phyloP scores from a whole-genome alignment of 2,113 vertebrate genomes.

The Halichoerus grypus region DNA sequence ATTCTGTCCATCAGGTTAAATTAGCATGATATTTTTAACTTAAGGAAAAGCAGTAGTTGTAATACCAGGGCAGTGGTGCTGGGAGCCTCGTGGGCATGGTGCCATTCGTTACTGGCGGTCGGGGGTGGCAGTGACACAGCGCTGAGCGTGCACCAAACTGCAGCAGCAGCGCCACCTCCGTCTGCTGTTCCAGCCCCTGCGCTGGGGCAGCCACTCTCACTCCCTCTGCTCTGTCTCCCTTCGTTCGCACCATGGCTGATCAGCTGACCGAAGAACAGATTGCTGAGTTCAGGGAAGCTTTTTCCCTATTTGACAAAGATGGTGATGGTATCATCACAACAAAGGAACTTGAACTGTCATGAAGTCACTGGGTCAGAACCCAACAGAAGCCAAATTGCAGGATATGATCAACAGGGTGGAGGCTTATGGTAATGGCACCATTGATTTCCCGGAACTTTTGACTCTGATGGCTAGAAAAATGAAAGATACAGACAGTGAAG shows the following conservation, averaged over 20 bases:
- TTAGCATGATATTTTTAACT: slow-evolving; percentile 43
- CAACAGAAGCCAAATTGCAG: background rate
- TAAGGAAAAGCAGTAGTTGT: background rate
- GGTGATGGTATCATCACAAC: background rate
- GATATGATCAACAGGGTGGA: background rate
- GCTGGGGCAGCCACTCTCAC: background rate
- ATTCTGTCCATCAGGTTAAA: slow-evolving; percentile 8
- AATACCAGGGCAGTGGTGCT: background rate
- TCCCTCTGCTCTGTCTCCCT: background rate
- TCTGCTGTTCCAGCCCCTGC: background rate
- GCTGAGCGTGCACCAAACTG: background rate
- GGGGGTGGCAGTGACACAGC: background rate
- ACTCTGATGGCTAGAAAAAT: background rate
- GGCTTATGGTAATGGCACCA: background rate
- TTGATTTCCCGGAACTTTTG: background rate
- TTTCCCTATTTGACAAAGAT: background rate
- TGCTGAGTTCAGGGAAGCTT: background rate
- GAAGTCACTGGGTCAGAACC: background rate
- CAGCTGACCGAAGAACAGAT: background rate
- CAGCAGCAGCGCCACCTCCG: background rate
- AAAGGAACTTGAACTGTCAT: background rate
- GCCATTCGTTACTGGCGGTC: background rate
- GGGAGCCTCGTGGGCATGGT: background rate
- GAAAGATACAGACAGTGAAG: background rate
- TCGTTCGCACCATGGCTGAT: background rate